Conservation (phyloP, 2,888 invertebrate species). For the Himalopsyche kuldschensis region DNA sequence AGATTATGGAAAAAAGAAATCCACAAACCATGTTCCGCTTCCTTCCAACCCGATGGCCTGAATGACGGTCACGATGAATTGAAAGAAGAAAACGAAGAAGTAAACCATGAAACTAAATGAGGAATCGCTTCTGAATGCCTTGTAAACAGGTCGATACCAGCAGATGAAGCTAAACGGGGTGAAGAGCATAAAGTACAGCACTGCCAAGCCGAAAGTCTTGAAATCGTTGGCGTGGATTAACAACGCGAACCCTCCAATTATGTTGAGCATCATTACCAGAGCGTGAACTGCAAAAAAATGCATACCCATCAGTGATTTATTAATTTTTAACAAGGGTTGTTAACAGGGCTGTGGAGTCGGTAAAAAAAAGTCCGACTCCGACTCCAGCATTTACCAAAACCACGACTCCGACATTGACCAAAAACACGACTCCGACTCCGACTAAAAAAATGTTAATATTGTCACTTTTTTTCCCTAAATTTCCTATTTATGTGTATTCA, state of each 20-base stretch:
- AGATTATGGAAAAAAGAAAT: too few species aligned
- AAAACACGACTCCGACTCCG: too few species aligned
- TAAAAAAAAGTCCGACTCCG: too few species aligned
- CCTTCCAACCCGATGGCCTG: slow-evolving; percentile 85
- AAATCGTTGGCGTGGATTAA: slow-evolving; percentile 65
- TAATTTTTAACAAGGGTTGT: too few species aligned
- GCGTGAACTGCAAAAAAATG: slow-evolving; percentile 78
- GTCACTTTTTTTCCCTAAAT: too few species aligned
- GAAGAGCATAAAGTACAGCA: slow-evolving; percentile 87
- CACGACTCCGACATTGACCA: too few species aligned
- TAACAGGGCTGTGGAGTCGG: too few species aligned
- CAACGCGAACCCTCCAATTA: slow-evolving; percentile 81
- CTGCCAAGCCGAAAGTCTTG: slow-evolving; percentile 81
- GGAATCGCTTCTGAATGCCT: slow-evolving; percentile 98
- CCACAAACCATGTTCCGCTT: slow-evolving; percentile 81
- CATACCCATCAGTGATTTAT: too few species aligned
- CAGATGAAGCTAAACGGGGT: slow-evolving; percentile 97
- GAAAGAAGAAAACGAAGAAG: slow-evolving; percentile 98
- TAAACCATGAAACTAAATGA: slow-evolving; percentile 99
- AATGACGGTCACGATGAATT: slow-evolving; percentile 85
- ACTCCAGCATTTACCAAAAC: too few species aligned
- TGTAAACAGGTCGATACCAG: slow-evolving; percentile 99
- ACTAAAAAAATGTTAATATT: too few species aligned
- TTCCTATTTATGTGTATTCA: too few species aligned
- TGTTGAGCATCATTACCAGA: slow-evolving; percentile 80